Evolutionary conservation across 2,797 vertebrate species (phyloP), one percentile per base, ranked within the genome.

Genomic region (Myoxocephalus aenaeus): DNA sequence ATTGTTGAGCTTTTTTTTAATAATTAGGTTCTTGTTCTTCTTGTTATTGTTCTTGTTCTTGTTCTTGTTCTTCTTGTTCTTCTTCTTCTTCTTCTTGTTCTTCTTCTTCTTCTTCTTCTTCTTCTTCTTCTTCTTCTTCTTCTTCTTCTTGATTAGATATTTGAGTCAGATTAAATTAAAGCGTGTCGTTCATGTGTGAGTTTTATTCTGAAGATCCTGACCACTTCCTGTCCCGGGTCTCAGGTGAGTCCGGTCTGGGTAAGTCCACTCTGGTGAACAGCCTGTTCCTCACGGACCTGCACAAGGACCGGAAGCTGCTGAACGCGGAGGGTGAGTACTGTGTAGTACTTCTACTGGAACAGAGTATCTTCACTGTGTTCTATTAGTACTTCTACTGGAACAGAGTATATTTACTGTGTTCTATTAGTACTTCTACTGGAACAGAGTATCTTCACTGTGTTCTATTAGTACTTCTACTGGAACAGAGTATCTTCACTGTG

Each of bases 231-330:
- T 54, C 7, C 25, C n/a, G 27, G 17, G 32, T 58, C 44, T 0
- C 85, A 92, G 95, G 95, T 86, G 91, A 91, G 91, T 98, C 97
- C 0, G 98, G 98, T 54, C 92, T 99, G 88, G 98, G 98, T 46
- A 99, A 99, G 91, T 99, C 98, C 73, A 99, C 98, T 0, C 87
- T 99, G 82, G 97, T 99, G 70, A 98, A 99, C 91, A 99, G 97
- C 85, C 95, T 99, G 75, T 99, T 99, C 87, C 96, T 99, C 78
- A 99, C 97, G 0, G 97, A 99, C 79, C 95, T 99, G 67, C 97
- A 99, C 80, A 96, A 93, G 82, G 97, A 97, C 88, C 94, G 96
- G 65, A 97, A 96, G 73, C 93, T 98, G 72, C 96, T 98, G n/a
- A 97, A 95, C 0, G 96, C 97, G 0, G 97, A 99, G 92, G 98